Evolutionary conservation across 2,113 vertebrate genomes (phyloP).

Genomic region (Bubo scandiacus): DNA sequence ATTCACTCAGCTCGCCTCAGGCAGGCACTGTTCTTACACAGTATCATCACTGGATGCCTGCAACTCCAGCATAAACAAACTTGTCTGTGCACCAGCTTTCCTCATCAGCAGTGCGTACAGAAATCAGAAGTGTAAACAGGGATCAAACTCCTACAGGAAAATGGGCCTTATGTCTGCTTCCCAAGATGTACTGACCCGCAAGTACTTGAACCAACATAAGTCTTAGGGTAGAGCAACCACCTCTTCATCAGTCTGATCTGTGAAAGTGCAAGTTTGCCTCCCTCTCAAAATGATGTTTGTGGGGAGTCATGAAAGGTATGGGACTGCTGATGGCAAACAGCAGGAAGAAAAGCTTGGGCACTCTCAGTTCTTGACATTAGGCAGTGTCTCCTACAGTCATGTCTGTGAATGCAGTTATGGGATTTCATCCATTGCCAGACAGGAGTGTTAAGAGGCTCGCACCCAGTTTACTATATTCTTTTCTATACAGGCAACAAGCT

Average conservation of each 20-base stretch:
- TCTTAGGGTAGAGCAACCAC: neutral
- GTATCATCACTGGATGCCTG: neutral
- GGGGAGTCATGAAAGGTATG: neutral
- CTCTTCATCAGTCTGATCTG: neutral
- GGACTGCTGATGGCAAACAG: neutral
- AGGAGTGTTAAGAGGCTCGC: neutral
- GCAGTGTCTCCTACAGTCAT: neutral
- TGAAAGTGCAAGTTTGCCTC: neutral
- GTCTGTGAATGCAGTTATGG: rapidly evolving
- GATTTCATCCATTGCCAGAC: neutral
- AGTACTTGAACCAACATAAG: neutral
- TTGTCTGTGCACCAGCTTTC: neutral
- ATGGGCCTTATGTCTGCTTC: neutral
- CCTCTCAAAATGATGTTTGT: neutral
- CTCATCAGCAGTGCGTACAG: neutral
- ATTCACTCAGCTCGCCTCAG: neutral
- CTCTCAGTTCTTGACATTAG: neutral
- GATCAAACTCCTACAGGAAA: neutral
- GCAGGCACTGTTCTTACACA: neutral
- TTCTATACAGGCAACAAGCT: neutral
- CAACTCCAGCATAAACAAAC: neutral
- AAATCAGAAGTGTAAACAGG: neutral
- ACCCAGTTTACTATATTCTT: neutral
- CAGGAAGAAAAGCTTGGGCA: neutral
- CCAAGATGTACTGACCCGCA: neutral